Percentiles rank a stretch among this genome's conserved stretches.
These are phyloP conservation scores for Platichthys stellatus DNA, from an alignment of 2,113 vertebrate genomes.

Conservation along the genomic window DNA sequence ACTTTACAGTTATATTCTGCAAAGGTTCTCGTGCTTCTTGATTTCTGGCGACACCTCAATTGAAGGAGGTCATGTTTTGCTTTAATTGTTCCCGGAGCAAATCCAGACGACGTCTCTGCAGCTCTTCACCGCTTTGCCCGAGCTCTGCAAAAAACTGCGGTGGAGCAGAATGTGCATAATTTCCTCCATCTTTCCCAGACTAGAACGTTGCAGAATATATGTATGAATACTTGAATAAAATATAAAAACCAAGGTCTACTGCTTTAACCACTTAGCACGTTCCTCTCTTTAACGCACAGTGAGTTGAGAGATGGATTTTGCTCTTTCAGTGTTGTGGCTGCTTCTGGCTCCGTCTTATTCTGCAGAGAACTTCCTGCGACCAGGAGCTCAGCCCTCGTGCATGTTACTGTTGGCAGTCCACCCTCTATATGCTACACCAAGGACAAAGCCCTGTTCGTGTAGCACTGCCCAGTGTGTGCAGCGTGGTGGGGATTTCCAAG, in stretches of 20 bases:
- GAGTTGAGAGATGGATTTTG: background rate
- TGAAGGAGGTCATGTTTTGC: background rate
- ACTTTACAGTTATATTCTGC: background rate
- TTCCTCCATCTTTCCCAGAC: background rate
- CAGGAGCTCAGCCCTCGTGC: slow-evolving; percentile 7
- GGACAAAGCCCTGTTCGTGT: slow-evolving; percentile 31
- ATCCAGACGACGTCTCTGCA: background rate
- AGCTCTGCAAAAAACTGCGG: background rate
- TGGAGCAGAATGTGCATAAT: background rate
- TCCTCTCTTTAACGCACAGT: background rate
- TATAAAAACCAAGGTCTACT: too few relatives aligned
- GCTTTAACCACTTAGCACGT: background rate
- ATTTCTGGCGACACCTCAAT: background rate
- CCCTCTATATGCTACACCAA: slow-evolving; percentile 36
- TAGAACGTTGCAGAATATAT: background rate
- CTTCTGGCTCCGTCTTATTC: background rate
- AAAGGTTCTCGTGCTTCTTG: background rate
- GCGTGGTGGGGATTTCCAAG: slow-evolving; percentile 44
- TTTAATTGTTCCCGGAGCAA: background rate
- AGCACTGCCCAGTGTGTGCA: slow-evolving; percentile 38
- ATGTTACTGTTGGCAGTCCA: slow-evolving; percentile 20
- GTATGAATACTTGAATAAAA: background rate
- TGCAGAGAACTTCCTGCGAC: slow-evolving; percentile 8
- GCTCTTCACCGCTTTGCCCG: background rate
- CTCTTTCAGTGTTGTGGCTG: background rate